Evolutionary conservation across 2,888 invertebrate species (phyloP), one percentile per base, ranked within the genome.

Genomic region (Lysandra bellargus): DNA sequence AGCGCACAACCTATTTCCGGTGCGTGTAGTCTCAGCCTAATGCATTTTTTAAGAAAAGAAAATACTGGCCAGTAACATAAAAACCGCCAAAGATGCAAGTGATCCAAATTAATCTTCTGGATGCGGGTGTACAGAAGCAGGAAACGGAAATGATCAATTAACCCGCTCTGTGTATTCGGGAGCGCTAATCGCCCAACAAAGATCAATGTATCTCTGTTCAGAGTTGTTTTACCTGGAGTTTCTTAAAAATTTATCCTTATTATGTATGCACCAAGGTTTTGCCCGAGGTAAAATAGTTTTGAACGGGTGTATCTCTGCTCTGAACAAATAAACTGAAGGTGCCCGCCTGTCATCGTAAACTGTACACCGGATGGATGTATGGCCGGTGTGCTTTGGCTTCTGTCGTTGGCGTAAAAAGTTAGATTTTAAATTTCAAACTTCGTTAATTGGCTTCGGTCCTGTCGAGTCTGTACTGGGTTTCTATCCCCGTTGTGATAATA

Each of bases 91-190:
- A 57, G 33, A 17, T 14, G 14, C 33, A 69, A 37, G 69, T 69
- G 69, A 69, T 69, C 69, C 33, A 69, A 69, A 69, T 69, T 69
- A 69, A 17, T 69, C 69, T 30, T 37, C 69, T 23, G 33, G 14
- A 69, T 14, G 69, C 37, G 33, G 73, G 72, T 57, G 14, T 76
- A 81, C 78, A 81, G 77, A 69, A 75, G 80, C 82, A 81, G 83
- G 82, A 83, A 84, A 78, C 74, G 83, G 84, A 83, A 83, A 80
- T 81, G 78, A 83, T 81, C 81, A 83, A 83, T 83, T 83, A 83
- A 80, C 81, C 78, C 80, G 80, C 80, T 81, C 80, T 81, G 61
- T 80, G 44, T 80, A 80, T 79, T 78, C 61, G 78, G 74, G 74
- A 75, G 80, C 81, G 80, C 82, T 83, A 82, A 83, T 80, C 64